Evolutionary conservation across 1,140 invertebrate species (phyloP).

Genomic region (Trichomalopsis sarcophagae): DNA sequence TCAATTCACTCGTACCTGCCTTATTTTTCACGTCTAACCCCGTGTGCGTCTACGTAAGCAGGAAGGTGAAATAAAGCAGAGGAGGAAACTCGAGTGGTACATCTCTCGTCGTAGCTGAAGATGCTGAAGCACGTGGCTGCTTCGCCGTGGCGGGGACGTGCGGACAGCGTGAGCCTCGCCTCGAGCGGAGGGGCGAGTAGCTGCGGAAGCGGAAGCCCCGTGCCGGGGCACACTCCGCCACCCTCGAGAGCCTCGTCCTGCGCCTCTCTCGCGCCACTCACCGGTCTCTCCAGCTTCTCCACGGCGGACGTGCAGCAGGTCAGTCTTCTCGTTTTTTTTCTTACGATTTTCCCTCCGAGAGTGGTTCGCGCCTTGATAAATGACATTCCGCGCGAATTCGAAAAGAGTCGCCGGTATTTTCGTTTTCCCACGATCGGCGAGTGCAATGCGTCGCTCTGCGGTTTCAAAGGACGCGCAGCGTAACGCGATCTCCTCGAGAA

Average conservation of each 20-base stretch:
- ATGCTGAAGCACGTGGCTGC: constrained; percentile 94
- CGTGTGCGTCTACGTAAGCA: neutral
- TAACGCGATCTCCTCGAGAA: constrained; percentile 66
- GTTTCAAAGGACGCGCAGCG: constrained; percentile 64
- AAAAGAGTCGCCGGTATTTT: neutral
- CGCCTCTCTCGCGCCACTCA: constrained; percentile 70
- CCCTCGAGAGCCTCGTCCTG: constrained; percentile 73
- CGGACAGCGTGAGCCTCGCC: constrained; percentile 87
- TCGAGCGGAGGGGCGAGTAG: constrained; percentile 83
- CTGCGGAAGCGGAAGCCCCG: constrained; percentile 75
- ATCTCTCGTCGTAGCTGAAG: constrained; percentile 42
- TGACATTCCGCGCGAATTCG: neutral
- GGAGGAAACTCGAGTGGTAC: neutral
- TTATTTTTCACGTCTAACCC: too few relatives aligned
- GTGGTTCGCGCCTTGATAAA: neutral
- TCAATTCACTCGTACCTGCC: neutral
- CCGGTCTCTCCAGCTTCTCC: constrained; percentile 70
- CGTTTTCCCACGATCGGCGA: constrained; percentile 63
- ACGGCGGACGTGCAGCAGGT: constrained; percentile 67
- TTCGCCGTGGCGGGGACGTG: constrained; percentile 85
- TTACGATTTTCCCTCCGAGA: neutral
- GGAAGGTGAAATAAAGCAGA: neutral
- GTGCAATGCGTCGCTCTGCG: constrained; percentile 55
- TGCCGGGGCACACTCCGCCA: constrained; percentile 71
- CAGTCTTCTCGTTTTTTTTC: constrained; percentile 41